Conservation (phyloP, 2,888 invertebrate genomes). For the Tetropium fuscum region DNA sequence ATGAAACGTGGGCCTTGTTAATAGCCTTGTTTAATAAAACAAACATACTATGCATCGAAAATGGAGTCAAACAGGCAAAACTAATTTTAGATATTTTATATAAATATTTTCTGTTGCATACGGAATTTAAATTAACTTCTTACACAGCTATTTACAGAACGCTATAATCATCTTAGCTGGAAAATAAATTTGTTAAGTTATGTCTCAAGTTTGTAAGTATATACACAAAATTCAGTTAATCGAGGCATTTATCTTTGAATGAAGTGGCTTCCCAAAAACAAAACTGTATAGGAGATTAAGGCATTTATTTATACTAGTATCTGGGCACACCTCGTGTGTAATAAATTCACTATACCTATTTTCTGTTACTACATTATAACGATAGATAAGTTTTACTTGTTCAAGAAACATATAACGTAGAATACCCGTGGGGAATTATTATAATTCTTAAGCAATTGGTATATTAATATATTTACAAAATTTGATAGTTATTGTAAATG, state of each 20-base stretch:
- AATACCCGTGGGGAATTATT: no score
- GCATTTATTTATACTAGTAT: constrained; percentile 12
- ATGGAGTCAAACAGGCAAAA: constrained; percentile 10
- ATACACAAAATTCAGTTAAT: constrained; percentile 8
- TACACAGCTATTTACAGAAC: constrained; percentile 33
- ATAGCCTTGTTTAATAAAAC: constrained; percentile 12
- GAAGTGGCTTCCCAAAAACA: constrained; percentile 1
- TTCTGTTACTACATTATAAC: no score
- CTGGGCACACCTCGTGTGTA: constrained; percentile 2
- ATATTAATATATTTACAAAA: no score
- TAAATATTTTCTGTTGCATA: constrained; percentile 33
- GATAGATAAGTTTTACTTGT: no score
- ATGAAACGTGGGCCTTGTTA: constrained; percentile 3
- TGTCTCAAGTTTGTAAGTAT: constrained; percentile 18
- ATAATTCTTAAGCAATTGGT: no score
- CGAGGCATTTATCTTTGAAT: constrained; percentile 16
- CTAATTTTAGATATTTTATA: constrained; percentile 41
- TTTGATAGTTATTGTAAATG: no score
- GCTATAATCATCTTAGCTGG: constrained; percentile 18
- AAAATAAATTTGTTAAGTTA: constrained; percentile 18
- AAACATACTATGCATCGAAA: neutral
- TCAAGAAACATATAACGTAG: no score
- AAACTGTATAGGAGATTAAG: constrained; percentile 14
- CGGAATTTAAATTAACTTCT: constrained; percentile 39
- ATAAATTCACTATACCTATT: no score